These are phyloP conservation scores for Eristalinus sepulchralis DNA, from an alignment of 2,888 invertebrate genomes.

Conservation along the genomic window DNA sequence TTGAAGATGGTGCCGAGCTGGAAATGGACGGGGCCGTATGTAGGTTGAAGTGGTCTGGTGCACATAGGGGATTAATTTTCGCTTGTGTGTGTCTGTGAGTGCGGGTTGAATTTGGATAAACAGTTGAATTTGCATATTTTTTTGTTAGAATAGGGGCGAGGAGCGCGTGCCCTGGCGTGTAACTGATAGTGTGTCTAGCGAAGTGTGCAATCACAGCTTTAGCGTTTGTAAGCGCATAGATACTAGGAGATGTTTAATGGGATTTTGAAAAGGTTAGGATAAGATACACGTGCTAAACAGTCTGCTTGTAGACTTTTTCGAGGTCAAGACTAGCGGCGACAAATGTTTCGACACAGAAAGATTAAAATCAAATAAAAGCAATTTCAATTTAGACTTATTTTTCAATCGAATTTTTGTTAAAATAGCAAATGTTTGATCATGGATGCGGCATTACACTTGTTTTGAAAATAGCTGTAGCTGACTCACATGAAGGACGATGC, in stretches of 20 bases:
- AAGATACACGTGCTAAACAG: background rate
- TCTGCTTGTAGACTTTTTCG: background rate
- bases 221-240: background rate
- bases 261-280: background rate
- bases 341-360: too few relatives aligned
- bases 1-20: slow-evolving; percentile 28
- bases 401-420: too few relatives aligned
- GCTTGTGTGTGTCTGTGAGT: slow-evolving; percentile 6
- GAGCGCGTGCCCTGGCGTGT: slow-evolving; percentile 35
- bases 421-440: too few relatives aligned
- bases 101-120: slow-evolving; percentile 28
- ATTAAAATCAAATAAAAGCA: too few relatives aligned
- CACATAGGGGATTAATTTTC: slow-evolving; percentile 24
- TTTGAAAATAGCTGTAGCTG: too few relatives aligned
- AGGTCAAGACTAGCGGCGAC: too few relatives aligned
- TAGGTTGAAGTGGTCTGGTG: background rate
- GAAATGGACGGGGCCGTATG: background rate
- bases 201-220: slow-evolving; percentile 41
- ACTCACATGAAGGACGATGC: too few relatives aligned
- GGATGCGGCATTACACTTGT: too few relatives aligned
- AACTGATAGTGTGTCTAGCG: slow-evolving; percentile 24
- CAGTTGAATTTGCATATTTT: slow-evolving; percentile 23
- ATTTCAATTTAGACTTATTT: too few relatives aligned
- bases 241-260: background rate
- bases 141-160: slow-evolving; percentile 20